Percentiles rank a stretch among this genome's conserved stretches.
These are phyloP conservation scores for Acanthopagrus latus DNA, from an alignment of 2,797 vertebrate genomes.

Conservation along the genomic window DNA sequence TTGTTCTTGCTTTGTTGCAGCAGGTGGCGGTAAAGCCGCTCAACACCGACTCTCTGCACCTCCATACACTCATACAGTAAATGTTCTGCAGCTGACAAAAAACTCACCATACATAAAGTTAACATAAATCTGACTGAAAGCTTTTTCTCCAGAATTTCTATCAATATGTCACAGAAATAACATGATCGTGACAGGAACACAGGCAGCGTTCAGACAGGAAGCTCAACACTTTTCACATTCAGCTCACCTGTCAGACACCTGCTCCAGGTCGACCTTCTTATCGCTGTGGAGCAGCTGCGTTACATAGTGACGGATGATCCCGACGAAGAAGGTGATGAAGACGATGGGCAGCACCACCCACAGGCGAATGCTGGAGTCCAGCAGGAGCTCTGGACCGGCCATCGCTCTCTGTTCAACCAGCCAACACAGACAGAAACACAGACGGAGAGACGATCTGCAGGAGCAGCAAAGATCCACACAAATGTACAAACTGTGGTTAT, in stretches of 20 bases:
- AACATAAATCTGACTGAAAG: too few relatives aligned
- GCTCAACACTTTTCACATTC: neutral
- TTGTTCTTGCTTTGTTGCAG: too few relatives aligned
- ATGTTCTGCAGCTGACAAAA: too few relatives aligned
- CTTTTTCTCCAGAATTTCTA: too few relatives aligned
- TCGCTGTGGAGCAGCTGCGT: slow-evolving; percentile 87
- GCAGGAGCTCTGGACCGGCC: slow-evolving; percentile 86
- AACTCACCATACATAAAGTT: too few relatives aligned
- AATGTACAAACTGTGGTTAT: neutral
- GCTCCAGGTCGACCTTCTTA: slow-evolving; percentile 86
- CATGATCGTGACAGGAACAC: neutral
- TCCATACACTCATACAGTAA: too few relatives aligned
- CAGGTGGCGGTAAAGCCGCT: too few relatives aligned
- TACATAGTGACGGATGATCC: slow-evolving; percentile 88
- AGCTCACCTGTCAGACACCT: slow-evolving; percentile 88
- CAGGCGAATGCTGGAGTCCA: slow-evolving; percentile 89
- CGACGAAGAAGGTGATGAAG: slow-evolving; percentile 88
- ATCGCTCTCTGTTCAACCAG: slow-evolving; percentile 62
- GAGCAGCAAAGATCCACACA: neutral
- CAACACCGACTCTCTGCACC: too few relatives aligned
- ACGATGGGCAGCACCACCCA: slow-evolving; percentile 91
- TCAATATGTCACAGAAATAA: too few relatives aligned
- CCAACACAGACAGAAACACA: neutral
- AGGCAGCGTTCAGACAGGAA: neutral
- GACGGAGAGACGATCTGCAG: slow-evolving; percentile 25